Evolutionary conservation across 2,113 vertebrate genomes (phyloP).

Genomic region (Apodemus speciosus): DNA sequence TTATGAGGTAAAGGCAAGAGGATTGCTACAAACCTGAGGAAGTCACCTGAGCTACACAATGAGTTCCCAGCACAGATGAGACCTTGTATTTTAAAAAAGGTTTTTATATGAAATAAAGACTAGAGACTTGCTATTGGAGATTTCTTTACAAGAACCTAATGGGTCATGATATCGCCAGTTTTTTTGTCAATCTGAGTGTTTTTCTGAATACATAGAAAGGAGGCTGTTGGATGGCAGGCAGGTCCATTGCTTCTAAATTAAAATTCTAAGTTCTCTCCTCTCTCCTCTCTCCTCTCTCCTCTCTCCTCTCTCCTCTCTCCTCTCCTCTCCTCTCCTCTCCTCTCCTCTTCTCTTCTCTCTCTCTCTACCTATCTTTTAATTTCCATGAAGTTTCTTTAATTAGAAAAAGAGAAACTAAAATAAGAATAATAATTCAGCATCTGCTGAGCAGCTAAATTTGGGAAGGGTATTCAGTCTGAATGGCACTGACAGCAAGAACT

Average conservation of each 20-base stretch:
- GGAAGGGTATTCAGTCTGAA: not conserved
- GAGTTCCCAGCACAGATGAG: not conserved
- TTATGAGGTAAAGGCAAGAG: not conserved
- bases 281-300: too few relatives aligned
- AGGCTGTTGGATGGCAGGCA: not conserved
- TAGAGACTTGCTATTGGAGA: not conserved
- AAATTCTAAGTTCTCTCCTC: not conserved
- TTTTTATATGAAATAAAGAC: constrained; percentile 13
- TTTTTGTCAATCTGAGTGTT: not conserved
- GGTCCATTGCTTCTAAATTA: not conserved
- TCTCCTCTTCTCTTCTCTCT: too few relatives aligned
- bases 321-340: too few relatives aligned
- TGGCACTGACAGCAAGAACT: not conserved
- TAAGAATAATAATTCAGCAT: not conserved
- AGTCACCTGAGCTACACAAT: not conserved
- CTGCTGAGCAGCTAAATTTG: not conserved
- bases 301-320: too few relatives aligned
- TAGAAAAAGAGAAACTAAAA: constrained; percentile 9
- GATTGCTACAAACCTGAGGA: not conserved
- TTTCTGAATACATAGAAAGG: constrained; percentile 24
- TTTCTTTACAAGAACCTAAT: not conserved
- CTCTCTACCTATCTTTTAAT: not conserved
- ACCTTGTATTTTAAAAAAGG: not conserved
- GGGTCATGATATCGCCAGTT: not conserved
- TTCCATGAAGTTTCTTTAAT: constrained; percentile 23